A percentile compares a stretch with the other conserved stretches of the same genome.
These are phyloP conservation scores for Dysmachus trigonus DNA, from an alignment of 2,888 invertebrate species.

Conservation along the genomic window DNA sequence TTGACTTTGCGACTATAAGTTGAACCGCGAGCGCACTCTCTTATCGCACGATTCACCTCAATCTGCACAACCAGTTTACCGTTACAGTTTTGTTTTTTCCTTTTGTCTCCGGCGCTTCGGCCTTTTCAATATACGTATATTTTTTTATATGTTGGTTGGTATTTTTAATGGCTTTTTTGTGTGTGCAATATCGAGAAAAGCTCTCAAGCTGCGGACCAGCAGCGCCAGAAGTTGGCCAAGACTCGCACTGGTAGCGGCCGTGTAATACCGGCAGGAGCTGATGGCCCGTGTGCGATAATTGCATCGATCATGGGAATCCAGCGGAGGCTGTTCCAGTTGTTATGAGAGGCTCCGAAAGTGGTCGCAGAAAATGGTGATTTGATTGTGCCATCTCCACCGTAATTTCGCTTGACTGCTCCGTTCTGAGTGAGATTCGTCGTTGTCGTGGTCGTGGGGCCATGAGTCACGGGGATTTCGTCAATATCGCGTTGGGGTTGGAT, in stretches of 20 bases:
- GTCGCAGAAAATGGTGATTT: neutral
- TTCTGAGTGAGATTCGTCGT: too few species aligned
- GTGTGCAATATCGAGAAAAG: neutral
- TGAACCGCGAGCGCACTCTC: slow-evolving; percentile 21
- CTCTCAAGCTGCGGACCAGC: neutral
- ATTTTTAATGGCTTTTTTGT: neutral
- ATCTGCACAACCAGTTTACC: slow-evolving; percentile 26
- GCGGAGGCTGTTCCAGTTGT: neutral
- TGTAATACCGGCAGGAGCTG: slow-evolving; percentile 20
- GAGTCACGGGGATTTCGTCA: neutral
- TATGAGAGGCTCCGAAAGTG: neutral
- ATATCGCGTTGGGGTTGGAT: neutral
- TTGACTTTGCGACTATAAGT: neutral
- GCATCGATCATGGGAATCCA: neutral
- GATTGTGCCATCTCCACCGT: neutral
- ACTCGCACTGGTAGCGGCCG: neutral
- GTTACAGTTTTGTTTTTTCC: slow-evolving; percentile 18
- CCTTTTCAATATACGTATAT: neutral
- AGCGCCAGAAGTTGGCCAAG: neutral
- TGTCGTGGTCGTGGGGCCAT: neutral
- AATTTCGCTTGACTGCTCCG: neutral
- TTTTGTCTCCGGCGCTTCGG: neutral
- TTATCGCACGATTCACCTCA: slow-evolving; percentile 36
- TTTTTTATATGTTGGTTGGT: neutral
- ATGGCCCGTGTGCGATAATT: neutral